A percentile compares a stretch with the other conserved stretches of the same genome.
phyloP scores from a whole-genome alignment of 2,113 vertebrate genomes.

The Spheniscus mendiculus region DNA sequence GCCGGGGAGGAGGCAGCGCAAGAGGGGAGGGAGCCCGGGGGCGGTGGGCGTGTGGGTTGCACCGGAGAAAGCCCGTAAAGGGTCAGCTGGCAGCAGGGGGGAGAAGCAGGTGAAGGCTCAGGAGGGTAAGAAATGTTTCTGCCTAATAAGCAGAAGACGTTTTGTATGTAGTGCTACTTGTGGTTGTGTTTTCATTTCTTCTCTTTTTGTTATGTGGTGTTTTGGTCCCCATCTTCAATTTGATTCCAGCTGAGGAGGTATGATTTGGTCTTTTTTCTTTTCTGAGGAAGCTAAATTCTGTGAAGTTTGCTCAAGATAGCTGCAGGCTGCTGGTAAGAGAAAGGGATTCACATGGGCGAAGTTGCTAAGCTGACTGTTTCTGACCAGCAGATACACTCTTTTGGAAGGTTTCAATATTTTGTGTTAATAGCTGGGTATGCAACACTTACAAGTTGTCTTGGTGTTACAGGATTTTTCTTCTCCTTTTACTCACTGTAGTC shows the following conservation, averaged over 20 bases:
- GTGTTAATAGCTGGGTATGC: not conserved
- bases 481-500: not conserved
- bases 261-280: not conserved
- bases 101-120: not conserved
- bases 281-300: not conserved
- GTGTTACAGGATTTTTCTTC: not conserved
- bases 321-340: not conserved
- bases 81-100: accelerated
- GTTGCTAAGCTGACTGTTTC: not conserved
- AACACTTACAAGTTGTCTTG: not conserved
- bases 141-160: accelerated
- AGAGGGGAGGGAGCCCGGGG: no score
- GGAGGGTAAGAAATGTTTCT: not conserved
- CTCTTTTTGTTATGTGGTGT: accelerated
- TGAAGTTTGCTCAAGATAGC: not conserved
- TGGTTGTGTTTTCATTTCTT: not conserved
- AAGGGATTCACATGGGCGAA: not conserved
- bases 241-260: not conserved
- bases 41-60: no score
- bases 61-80: not conserved
- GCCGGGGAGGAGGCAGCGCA: no score
- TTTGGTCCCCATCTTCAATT: not conserved
- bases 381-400: not conserved
- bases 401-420: not conserved
- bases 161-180: not conserved